Evolutionary conservation across 2,797 vertebrate species (phyloP).

Genomic region (Sciurus carolinensis): DNA sequence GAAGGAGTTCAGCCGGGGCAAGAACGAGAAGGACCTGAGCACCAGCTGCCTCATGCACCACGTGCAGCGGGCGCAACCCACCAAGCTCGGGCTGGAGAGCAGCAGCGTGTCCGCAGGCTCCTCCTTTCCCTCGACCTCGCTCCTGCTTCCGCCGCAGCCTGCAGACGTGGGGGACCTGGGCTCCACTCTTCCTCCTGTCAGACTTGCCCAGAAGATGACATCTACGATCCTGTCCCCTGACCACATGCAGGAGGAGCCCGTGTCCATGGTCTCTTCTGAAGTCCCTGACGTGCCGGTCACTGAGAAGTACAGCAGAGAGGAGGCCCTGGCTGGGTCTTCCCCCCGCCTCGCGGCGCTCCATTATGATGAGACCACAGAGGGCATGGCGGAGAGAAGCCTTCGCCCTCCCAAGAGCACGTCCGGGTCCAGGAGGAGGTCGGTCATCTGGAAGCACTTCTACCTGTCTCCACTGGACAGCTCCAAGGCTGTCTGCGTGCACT

Average conservation of each 20-base stretch:
- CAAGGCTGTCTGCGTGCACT: conserved; percentile 98
- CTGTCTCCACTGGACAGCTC: conserved; percentile 97
- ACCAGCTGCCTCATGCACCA: conserved; percentile 99
- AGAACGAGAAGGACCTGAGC: conserved; percentile 99
- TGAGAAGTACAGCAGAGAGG: conserved; percentile 91
- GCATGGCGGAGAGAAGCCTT: conserved; percentile 89
- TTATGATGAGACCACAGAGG: conserved; percentile 92
- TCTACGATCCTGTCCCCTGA: conserved; percentile 93
- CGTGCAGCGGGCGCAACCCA: conserved; percentile 97
- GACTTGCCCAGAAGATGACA: conserved; percentile 92
- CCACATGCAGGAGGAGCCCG: conserved; percentile 91
- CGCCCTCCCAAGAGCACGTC: conserved; percentile 93
- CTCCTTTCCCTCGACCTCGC: conserved; percentile 85
- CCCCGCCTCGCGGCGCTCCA: conserved; percentile 91
- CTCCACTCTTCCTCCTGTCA: conserved; percentile 91
- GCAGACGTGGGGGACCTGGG: conserved; percentile 85
- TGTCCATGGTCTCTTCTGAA: conserved; percentile 90
- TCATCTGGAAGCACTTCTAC: conserved; percentile 99
- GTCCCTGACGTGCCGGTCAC: conserved; percentile 91
- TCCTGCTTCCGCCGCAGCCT: conserved; percentile 87
- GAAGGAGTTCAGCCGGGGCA: conserved; percentile 99
- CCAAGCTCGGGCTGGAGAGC: conserved; percentile 94
- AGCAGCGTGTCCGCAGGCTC: conserved; percentile 90
- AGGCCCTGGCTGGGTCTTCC: conserved; percentile 88
- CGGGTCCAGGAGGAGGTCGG: conserved; percentile 96